A percentile compares a stretch with the other conserved stretches of the same genome.
Conservation (phyloP, 2,888 invertebrate species). For the Aethes cnicana region DNA sequence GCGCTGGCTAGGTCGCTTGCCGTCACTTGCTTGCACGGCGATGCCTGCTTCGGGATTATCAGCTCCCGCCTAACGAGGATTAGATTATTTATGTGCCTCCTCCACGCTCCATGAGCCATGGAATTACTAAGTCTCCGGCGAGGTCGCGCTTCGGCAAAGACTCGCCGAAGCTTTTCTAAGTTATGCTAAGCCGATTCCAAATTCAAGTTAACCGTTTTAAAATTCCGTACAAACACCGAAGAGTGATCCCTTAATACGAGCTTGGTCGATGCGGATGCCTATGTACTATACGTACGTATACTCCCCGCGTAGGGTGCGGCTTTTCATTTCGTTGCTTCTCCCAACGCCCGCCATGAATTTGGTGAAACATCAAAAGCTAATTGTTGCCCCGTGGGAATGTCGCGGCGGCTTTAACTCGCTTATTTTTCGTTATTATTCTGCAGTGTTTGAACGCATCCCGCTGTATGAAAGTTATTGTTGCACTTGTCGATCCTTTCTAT, state of each 20-base stretch:
- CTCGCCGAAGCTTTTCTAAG: constrained; percentile 25
- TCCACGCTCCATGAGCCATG: constrained; percentile 12
- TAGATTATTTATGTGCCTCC: constrained; percentile 37
- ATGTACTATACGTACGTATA: too few species aligned
- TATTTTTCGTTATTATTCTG: constrained; percentile 56
- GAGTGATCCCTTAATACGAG: constrained; percentile 30
- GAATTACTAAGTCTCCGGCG: constrained; percentile 20
- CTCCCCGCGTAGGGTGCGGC: constrained; percentile 30
- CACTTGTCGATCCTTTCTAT: constrained; percentile 14
- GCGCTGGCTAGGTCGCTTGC: constrained; percentile 53
- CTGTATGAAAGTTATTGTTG: constrained; percentile 30
- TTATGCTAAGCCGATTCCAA: constrained; percentile 28
- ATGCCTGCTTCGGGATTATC: constrained; percentile 56
- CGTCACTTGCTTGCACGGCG: constrained; percentile 45
- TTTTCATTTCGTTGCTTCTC: constrained; percentile 29
- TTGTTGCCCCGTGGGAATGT: constrained; percentile 66
- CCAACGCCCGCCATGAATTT: constrained; percentile 39
- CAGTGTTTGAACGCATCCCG: constrained; percentile 43
- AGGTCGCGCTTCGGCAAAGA: constrained; percentile 17
- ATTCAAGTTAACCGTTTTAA: constrained; percentile 30
- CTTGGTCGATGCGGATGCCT: constrained; percentile 20
- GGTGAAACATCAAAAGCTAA: constrained; percentile 50
- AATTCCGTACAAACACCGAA: constrained; percentile 28
- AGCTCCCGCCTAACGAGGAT: constrained; percentile 38
- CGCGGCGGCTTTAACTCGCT: constrained; percentile 55